Evolutionary conservation across 2,888 invertebrate genomes (phyloP).

Genomic region (Folsomia manolachei): DNA sequence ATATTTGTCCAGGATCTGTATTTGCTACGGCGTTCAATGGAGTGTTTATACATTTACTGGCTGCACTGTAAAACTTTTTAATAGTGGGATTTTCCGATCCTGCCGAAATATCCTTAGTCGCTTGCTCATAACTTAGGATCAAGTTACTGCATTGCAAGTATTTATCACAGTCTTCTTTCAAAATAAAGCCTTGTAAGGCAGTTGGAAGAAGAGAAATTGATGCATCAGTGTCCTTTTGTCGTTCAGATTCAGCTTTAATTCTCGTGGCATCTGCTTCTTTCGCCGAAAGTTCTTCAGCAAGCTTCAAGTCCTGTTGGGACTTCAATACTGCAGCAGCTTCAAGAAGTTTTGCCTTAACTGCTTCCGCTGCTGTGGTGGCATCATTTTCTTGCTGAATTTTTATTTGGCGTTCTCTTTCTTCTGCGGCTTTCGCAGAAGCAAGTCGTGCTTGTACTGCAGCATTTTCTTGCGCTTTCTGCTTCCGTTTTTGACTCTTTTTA

Average conservation of each 20-base stretch:
- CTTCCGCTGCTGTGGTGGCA: background rate
- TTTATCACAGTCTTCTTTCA: slow-evolving; percentile 33
- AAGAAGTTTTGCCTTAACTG: slow-evolving; percentile 9
- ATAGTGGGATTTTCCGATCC: slow-evolving; percentile 29
- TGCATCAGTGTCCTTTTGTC: background rate
- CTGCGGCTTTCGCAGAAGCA: slow-evolving; percentile 8
- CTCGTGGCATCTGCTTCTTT: slow-evolving; percentile 22
- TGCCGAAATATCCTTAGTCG: slow-evolving; percentile 32
- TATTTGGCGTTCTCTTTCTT: slow-evolving; percentile 12
- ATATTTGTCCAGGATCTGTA: slow-evolving; percentile 29
- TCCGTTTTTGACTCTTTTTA: slow-evolving; percentile 15
- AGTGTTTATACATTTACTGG: slow-evolving; percentile 46
- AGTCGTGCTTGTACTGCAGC: slow-evolving; percentile 11
- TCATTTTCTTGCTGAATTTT: background rate
- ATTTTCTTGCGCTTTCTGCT: slow-evolving; percentile 25
- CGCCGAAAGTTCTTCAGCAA: background rate
- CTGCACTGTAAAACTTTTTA: slow-evolving; percentile 44
- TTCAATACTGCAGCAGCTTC: slow-evolving; percentile 9
- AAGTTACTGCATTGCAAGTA: slow-evolving; percentile 39
- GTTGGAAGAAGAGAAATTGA: slow-evolving; percentile 25
- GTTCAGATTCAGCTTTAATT: slow-evolving; percentile 3
- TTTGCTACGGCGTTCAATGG: slow-evolving; percentile 46
- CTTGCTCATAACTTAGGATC: slow-evolving; percentile 36
- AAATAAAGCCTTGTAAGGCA: slow-evolving; percentile 38
- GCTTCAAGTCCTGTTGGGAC: slow-evolving; percentile 5